These are phyloP conservation scores for Polydrusus tereticollis DNA, from an alignment of 2,888 invertebrate genomes.

Conservation along the genomic window DNA sequence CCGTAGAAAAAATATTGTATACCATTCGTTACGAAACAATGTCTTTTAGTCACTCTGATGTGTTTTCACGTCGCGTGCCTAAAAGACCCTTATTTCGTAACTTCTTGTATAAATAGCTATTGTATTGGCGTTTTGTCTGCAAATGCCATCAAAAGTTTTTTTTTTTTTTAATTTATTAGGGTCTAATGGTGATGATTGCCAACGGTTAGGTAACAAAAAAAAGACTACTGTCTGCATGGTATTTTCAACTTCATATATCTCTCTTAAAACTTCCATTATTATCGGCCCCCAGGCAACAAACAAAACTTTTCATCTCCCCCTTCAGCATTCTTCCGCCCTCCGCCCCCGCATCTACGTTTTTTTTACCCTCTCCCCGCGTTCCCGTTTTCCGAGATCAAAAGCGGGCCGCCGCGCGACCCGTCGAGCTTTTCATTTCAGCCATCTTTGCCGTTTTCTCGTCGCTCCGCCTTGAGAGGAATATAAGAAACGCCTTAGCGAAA, in stretches of 20 bases:
- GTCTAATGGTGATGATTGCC: no score
- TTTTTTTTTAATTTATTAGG: no score
- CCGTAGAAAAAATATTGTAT: no score
- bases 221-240: no score
- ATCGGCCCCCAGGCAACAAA: conserved; percentile 25
- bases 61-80: no score
- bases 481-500: conserved; percentile 63
- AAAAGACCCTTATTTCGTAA: no score
- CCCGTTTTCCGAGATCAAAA: conserved; percentile 37
- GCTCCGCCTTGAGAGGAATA: conserved; percentile 56
- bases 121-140: no score
- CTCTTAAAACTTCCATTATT: conserved; percentile 32
- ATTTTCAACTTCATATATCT: conserved; percentile 29
- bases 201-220: no score
- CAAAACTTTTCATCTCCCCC: conserved; percentile 3
- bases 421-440: conserved; percentile 43
- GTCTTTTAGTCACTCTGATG: no score
- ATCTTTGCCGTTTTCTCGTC: conserved; percentile 47
- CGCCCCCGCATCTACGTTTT: neutral
- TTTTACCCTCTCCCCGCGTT: conserved; percentile 15
- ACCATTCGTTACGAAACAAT: no score
- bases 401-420: conserved; percentile 36
- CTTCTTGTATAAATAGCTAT: no score
- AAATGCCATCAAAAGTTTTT: no score
- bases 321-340: conserved; percentile 17